A percentile compares a stretch with the other conserved stretches of the same genome.
Conservation (phyloP, 1,140 invertebrate species). For the Vollenhovia emeryi region DNA sequence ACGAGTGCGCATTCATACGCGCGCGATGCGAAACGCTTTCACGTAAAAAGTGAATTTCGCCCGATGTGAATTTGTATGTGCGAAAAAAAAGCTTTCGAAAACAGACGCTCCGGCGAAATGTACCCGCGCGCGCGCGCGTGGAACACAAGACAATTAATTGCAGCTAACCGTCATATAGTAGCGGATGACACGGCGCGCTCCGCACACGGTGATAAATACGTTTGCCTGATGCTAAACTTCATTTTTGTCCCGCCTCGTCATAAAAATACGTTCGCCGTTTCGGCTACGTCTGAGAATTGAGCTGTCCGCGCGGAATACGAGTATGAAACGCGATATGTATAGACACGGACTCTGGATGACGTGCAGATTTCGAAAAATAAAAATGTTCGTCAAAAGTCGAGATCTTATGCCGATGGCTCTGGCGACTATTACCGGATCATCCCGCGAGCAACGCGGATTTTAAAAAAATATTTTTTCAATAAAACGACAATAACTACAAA, state of each 20-base stretch:
- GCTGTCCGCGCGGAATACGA: neutral
- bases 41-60: slow-evolving; percentile 37
- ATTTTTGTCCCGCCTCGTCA: slow-evolving; percentile 5
- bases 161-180: neutral
- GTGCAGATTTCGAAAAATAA: no score
- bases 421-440: neutral
- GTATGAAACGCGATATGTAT: neutral
- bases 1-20: slow-evolving; percentile 41
- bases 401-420: no score
- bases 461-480: no score
- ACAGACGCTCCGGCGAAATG: slow-evolving; percentile 8
- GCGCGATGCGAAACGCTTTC: slow-evolving; percentile 21
- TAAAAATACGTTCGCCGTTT: neutral
- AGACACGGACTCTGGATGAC: neutral
- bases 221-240: neutral
- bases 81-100: slow-evolving; percentile 30
- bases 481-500: no score
- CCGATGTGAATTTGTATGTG: slow-evolving; percentile 38
- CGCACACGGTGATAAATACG: neutral
- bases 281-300: neutral
- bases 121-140: neutral
- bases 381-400: no score
- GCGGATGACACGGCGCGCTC: neutral
- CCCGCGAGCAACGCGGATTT: no score
- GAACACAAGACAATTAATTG: slow-evolving; percentile 51